A percentile compares a stretch with the other conserved stretches of the same genome.
phyloP scores from a whole-genome alignment of 1,140 invertebrate genomes.

The Pseudomyrmex dendroicus region DNA sequence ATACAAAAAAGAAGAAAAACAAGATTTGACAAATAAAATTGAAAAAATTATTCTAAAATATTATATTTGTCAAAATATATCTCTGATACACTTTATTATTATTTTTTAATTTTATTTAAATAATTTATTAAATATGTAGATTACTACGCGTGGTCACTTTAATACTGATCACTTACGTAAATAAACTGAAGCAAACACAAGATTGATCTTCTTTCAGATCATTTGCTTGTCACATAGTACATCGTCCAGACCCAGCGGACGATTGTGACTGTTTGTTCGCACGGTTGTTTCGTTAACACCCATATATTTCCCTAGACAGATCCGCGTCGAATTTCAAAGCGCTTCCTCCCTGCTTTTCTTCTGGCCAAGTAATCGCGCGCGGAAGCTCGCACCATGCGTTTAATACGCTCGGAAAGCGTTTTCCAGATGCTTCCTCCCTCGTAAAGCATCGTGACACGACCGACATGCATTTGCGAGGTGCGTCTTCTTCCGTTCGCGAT shows the following conservation, averaged over 20 bases:
- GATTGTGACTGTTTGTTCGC: constrained; percentile 30
- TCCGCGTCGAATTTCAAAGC: constrained; percentile 66
- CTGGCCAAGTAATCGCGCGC: constrained; percentile 43
- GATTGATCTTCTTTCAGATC: neutral
- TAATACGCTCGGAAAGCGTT: constrained; percentile 59
- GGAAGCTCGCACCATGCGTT: constrained; percentile 50
- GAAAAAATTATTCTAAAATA: too few species aligned
- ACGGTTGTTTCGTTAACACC: constrained; percentile 52
- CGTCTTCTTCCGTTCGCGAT: constrained; percentile 16
- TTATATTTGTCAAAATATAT: too few species aligned
- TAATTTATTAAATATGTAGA: neutral
- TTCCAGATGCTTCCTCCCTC: constrained; percentile 62
- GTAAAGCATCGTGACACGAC: constrained; percentile 35
- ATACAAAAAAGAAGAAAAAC: too few species aligned
- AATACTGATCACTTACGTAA: neutral
- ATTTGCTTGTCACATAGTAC: constrained; percentile 19
- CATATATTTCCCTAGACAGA: constrained; percentile 36
- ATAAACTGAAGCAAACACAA: neutral
- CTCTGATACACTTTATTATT: too few species aligned
- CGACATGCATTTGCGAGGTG: constrained; percentile 4
- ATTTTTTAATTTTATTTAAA: too few species aligned
- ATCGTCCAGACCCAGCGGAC: neutral
- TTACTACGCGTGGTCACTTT: too few species aligned
- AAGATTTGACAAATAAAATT: too few species aligned
- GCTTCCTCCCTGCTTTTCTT: constrained; percentile 31